Base-by-base conservation (phyloP, 2,797 vertebrate genomes). In the Onychomys leucogaster region DNA sequence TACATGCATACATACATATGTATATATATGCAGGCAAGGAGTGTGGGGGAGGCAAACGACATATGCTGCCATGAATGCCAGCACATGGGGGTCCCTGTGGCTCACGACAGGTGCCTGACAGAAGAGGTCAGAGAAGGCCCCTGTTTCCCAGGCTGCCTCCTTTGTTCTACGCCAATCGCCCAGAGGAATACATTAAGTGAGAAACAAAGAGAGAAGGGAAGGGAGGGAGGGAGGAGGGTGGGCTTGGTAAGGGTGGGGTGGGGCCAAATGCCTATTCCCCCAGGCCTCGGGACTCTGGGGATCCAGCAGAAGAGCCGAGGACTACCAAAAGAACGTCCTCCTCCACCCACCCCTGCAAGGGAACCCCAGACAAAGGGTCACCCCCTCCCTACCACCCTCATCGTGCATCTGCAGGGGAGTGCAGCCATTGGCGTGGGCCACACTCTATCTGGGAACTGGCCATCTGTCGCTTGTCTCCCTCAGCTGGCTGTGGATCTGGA, bases 141-240 rank as follows among this genome's bases (percentile, higher is more conserved):
- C 5, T 97, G 98, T 98, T 99, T 99, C 99, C 99, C 99, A 99
- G 99, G 99, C 99, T 98, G 98, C 94, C 80, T 94, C 96, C 98
- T 99, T 99, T 99, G 99, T 99, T 98, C 97, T 37, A 92, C 75
- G 97, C 98, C 98, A 98, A 97, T 98, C 97, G 97, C 97, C 98
- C 98, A 92, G 96, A 98, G 98, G 98, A 98, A 99, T 98, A 96
- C 98, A 99, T 99, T 99, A 98, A 98, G 98, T 96, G 89, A 92
- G 71, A 98, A 97, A 99, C 99, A 99, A 99, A 99, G 97, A 90
- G 41, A 83, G 90, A 88, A 82, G 94, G 86, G 76, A 80, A 93
- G 94, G 85, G 80, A 61, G 19, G 76, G n/a, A n/a, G n/a, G n/a
- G 12, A 63, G 69, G 55, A 61, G 61, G 83, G 52, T 85, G 57